Percentiles rank a stretch among this genome's conserved stretches.
phyloP scores from a whole-genome alignment of 2,888 invertebrate species.

The Sphinx pinastri region DNA sequence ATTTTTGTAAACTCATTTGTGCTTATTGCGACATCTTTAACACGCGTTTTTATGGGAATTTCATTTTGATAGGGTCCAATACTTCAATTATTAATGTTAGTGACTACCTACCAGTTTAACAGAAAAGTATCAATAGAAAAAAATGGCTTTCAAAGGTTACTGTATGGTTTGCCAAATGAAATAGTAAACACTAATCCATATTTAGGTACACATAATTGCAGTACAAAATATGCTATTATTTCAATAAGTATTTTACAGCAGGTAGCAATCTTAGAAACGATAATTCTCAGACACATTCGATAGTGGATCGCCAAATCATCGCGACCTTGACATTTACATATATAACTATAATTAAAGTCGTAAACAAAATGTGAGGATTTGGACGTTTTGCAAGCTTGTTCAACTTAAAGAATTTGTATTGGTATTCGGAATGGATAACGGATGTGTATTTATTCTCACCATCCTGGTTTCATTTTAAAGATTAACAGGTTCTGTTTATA shows the following conservation, averaged over 20 bases:
- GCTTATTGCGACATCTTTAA: too few species aligned
- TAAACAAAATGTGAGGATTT: conserved; percentile 30
- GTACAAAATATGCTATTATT: too few species aligned
- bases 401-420: conserved; percentile 13
- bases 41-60: too few species aligned
- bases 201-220: not conserved
- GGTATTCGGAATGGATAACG: conserved; percentile 12
- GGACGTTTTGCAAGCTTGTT: conserved; percentile 32
- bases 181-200: too few species aligned
- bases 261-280: conserved; percentile 17
- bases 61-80: too few species aligned
- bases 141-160: too few species aligned
- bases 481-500: too few species aligned
- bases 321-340: conserved; percentile 55
- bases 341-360: conserved; percentile 44
- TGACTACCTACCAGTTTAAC: too few species aligned
- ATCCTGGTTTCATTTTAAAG: not conserved
- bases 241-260: conserved; percentile 11
- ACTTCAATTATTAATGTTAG: too few species aligned
- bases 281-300: conserved; percentile 29
- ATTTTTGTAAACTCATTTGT: too few species aligned
- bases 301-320: conserved; percentile 35
- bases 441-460: not conserved
- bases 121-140: too few species aligned
- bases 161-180: too few species aligned